Percentiles rank a stretch among this genome's conserved stretches.
These are phyloP conservation scores for Callithrix jacchus DNA, from an alignment of 2,113 vertebrate genomes.

Conservation along the genomic window DNA sequence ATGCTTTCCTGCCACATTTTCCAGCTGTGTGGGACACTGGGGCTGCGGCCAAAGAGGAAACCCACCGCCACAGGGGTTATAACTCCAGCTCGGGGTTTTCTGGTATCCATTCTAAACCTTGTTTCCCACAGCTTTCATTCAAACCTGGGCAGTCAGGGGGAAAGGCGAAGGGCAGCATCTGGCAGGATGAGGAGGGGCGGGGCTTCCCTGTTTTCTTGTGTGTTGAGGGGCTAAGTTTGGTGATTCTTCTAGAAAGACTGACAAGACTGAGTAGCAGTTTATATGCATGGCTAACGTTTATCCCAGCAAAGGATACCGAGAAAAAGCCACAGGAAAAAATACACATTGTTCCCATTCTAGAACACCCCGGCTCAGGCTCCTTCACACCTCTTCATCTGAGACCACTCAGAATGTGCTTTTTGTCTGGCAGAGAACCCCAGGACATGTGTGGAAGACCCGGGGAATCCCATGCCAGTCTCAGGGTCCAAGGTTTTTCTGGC, in stretches of 20 bases:
- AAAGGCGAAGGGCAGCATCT: rapidly evolving
- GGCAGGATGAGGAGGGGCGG: not conserved
- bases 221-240: not conserved
- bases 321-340: not conserved
- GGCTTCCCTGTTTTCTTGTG: not conserved
- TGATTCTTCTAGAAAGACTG: not conserved
- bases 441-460: not conserved
- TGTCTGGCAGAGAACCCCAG: not conserved
- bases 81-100: not conserved
- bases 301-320: not conserved
- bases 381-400: not conserved
- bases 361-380: rapidly evolving
- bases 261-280: not conserved
- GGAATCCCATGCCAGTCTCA: not conserved
- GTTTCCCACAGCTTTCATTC: not conserved
- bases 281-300: not conserved
- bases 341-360: rapidly evolving
- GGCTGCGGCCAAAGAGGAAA: too few relatives aligned
- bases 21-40: rapidly evolving
- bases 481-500: not conserved
- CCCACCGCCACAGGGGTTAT: not conserved
- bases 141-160: not conserved
- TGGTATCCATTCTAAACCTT: too few relatives aligned
- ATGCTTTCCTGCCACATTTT: rapidly evolving
- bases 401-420: not conserved